These are phyloP conservation scores for Leptinotarsa rubiginosa DNA, from an alignment of 2,888 invertebrate genomes.

Conservation along the genomic window DNA sequence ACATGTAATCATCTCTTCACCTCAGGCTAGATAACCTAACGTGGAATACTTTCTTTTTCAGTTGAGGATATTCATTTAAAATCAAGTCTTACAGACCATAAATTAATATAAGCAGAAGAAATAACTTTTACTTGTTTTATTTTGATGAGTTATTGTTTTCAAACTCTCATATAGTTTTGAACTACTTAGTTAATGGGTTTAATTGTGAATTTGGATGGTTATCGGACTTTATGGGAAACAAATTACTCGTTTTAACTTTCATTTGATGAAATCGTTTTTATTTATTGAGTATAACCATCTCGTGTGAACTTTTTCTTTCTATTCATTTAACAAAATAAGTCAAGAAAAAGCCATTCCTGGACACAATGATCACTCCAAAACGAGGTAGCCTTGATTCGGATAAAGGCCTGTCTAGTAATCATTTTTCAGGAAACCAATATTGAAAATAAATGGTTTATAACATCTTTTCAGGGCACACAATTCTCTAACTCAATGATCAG, in stretches of 20 bases:
- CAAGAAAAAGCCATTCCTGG: neutral
- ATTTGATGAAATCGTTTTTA: neutral
- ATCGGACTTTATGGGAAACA: neutral
- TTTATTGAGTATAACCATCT: neutral
- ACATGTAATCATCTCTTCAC: conserved; percentile 5
- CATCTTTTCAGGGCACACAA: no score
- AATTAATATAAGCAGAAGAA: neutral
- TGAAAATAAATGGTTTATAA: no score
- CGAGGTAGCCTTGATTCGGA: no score
- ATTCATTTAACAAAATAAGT: neutral
- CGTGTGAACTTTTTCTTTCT: conserved; percentile 13
- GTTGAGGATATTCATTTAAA: conserved; percentile 1
- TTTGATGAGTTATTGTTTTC: neutral
- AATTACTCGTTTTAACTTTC: neutral
- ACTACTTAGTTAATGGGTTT: neutral
- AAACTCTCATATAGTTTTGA: neutral
- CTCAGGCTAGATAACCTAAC: neutral
- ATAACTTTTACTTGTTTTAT: conserved; percentile 13
- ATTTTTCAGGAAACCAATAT: no score
- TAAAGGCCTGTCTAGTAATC: no score
- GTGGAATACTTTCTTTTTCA: conserved; percentile 16
- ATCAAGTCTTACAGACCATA: conserved; percentile 2
- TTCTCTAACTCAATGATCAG: no score
- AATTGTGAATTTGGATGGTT: neutral
- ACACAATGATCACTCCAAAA: neutral